Evolutionary conservation across 2,888 invertebrate species (phyloP).

Genomic region (Papilio elwesi): DNA sequence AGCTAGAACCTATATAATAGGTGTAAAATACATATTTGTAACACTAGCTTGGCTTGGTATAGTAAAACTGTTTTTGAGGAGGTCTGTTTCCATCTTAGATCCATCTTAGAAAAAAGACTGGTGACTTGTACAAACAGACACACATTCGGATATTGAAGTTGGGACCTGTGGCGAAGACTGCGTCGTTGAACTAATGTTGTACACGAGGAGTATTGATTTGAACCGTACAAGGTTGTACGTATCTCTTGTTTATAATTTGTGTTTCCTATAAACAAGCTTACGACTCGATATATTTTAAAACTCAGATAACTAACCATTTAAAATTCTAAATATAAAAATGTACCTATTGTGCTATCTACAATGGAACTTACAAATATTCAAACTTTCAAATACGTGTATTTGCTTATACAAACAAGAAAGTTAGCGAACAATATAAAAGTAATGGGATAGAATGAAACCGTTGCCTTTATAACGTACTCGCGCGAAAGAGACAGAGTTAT

Average conservation of each 20-base stretch:
- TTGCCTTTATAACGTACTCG: slow-evolving; percentile 50
- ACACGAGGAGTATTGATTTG: neutral
- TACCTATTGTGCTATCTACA: slow-evolving; percentile 70
- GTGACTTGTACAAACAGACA: no score
- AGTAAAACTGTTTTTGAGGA: no score
- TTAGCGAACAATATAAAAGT: slow-evolving; percentile 85
- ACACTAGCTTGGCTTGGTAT: no score
- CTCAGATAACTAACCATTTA: slow-evolving; percentile 43
- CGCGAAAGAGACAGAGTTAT: slow-evolving; percentile 73
- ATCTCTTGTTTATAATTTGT: neutral
- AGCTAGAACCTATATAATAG: no score
- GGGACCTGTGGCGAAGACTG: neutral
- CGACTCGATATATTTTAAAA: neutral
- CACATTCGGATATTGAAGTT: neutral
- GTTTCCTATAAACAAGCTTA: neutral
- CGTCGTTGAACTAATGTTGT: neutral
- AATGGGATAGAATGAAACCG: slow-evolving; percentile 79
- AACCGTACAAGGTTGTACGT: neutral
- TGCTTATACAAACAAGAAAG: slow-evolving; percentile 85
- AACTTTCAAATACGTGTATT: slow-evolving; percentile 84
- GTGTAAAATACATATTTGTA: no score
- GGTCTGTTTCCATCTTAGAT: no score
- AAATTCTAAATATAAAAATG: slow-evolving; percentile 54
- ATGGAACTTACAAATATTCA: slow-evolving; percentile 82
- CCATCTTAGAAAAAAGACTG: no score